Conservation (phyloP, 92 coral and sea anemone genomes). For the Chrysogorgia sp. region DNA sequence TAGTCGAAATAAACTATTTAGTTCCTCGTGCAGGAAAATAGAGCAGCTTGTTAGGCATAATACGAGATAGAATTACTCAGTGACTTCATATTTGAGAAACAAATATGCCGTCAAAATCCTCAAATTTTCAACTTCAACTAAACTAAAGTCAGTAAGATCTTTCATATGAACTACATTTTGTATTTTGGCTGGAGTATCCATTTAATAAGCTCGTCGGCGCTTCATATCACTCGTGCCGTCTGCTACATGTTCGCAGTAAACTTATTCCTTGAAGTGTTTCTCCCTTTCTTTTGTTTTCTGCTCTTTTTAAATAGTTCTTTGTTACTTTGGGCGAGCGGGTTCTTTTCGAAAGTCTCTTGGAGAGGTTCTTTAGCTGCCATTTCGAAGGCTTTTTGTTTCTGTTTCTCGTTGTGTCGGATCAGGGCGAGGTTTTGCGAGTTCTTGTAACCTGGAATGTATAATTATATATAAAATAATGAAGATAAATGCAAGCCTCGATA, state of each 20-base stretch:
- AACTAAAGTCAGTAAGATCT: no score
- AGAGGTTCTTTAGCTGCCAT: constrained; percentile 61
- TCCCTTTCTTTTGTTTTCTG: constrained; percentile 40
- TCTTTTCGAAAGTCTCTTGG: constrained; percentile 77
- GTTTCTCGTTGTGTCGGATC: constrained; percentile 80
- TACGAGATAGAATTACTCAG: no score
- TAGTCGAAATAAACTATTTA: no score
- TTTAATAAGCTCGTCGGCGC: constrained; percentile 14
- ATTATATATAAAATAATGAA: no score
- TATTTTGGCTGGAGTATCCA: no score
- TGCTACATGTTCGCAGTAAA: constrained; percentile 25
- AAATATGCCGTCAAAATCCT: no score
- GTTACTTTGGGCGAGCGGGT: constrained; percentile 81
- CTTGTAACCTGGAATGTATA: constrained; percentile 63
- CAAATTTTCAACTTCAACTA: no score
- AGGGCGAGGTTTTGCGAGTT: constrained; percentile 79
- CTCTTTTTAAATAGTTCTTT: constrained; percentile 64
- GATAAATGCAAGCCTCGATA: no score
- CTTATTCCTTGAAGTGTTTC: neutral
- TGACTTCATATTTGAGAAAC: no score
- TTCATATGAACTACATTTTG: no score
- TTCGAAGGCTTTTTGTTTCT: constrained; percentile 68
- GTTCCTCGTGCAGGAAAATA: no score
- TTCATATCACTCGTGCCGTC: neutral
- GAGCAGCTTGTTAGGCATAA: no score